phyloP scores from a whole-genome alignment of 2,797 vertebrate genomes.

The Scolopax rusticola region DNA sequence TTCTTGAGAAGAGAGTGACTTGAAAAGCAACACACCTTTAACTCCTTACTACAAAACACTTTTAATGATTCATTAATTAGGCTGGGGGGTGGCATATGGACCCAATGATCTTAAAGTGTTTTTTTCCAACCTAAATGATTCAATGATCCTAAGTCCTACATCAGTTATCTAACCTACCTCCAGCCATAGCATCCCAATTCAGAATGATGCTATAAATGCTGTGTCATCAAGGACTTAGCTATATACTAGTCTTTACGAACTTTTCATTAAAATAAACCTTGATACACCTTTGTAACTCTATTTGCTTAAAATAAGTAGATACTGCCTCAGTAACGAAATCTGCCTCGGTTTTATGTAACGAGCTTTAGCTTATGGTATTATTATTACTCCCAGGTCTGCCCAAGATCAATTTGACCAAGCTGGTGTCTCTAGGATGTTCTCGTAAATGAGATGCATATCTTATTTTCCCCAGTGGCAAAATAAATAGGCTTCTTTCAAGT shows the following conservation, averaged over 20 bases:
- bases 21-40: background rate
- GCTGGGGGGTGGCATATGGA: background rate
- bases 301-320: background rate
- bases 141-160: background rate
- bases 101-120: background rate
- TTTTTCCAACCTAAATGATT: background rate
- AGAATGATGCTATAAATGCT: background rate
- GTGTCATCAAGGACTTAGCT: background rate
- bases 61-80: background rate
- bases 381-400: background rate
- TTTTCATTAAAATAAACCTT: background rate
- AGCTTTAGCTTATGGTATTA: background rate
- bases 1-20: background rate
- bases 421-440: background rate
- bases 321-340: background rate
- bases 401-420: background rate
- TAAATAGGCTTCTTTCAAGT: constrained; percentile 35
- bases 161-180: background rate
- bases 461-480: constrained; percentile 42
- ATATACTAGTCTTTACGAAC: background rate
- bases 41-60: background rate
- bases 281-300: background rate
- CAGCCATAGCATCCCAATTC: background rate
- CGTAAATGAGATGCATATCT: constrained; percentile 10
- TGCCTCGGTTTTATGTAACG: fast-evolving